Base-by-base conservation (phyloP, 35 echinoderm and acorn worm species). In the Eucidaris tribuloides region DNA sequence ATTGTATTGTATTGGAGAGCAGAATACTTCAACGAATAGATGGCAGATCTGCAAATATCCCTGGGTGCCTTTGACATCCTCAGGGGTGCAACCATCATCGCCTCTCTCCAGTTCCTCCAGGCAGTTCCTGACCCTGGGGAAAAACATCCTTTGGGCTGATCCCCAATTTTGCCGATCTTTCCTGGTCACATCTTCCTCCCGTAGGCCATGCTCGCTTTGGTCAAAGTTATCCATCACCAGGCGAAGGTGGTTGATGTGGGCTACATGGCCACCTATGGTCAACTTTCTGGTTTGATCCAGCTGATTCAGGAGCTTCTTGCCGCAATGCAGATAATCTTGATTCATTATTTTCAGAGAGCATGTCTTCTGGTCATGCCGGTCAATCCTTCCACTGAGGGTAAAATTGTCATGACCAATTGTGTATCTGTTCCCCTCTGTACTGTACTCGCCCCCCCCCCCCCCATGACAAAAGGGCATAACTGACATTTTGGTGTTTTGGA, bases 251-350 rank as follows among this genome's bases (percentile, higher is more conserved):
- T 78, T 36, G 13, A 78, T 78, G 74, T 78, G 74, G 45, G 17
- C 17, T 11, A 78, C 38, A 46, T 36, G 3, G 15, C 74, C 74
- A 78, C 74, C 74, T 7, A 78, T 46, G 3, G 18, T 78, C 25
- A 78, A 50, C 30, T 46, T 50, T 28, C 7, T 78, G 3, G 74
- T 46, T 11, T 78, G 74, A 46, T 78, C 45, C 20, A 78, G 42
- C 18, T 49, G 74, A 78, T 78, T 78, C 41, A 46, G 13, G 6
- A 78, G 7, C 27, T 78, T 78, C 5, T 78, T 78, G 4, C 41
- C 74, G 25, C 45, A 46, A 24, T 78, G 74, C 2, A 78, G 5
- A 78, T 78, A 78, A 78, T 78, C 37, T 38, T 78, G 74, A 50
- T 78, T 31, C 19, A 44, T 78, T 9, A 78, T 44, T 13, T 46